Evolutionary conservation across 1,140 invertebrate genomes (phyloP), one percentile per base, ranked within the genome.

Genomic region (Yoshiicerus persimilis): DNA sequence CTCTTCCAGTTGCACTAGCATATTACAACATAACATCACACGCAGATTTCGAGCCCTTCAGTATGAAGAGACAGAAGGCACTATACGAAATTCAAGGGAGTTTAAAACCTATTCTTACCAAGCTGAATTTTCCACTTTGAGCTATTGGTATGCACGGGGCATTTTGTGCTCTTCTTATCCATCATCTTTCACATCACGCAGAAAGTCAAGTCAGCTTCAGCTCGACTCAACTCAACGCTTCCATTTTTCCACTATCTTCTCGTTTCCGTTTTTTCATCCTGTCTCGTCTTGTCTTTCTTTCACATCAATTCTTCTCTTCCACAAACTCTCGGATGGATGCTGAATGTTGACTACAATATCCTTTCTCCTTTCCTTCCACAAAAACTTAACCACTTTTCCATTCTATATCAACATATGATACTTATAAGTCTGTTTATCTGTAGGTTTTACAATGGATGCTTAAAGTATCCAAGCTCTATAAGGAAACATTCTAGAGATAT

Each of bases 101-200:
- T 56, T 56, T 56, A 56, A 56, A 56, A 56, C 13, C 47, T 56
- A 56, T 56, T 56, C 47, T 70, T 70, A 34, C 32, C 83, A 56
- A 56, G 23, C 13, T 84, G 83, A 32, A 84, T 84, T 84, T 39
- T 84, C 80, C 36, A 84, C 23, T 84, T 84, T 5, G 39, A 56
- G 23, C 23, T 25, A 84, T 84, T 62, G 83, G 83, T 62, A 84
- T 84, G 75, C 75, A 80, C 75, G 38, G 20, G 11, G 38, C 83
- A 32, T 84, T 30, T 47, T 32, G 11, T 62, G 23, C 39, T 84
- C 41, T 25, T 84, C 83, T 84, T 84, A 84, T 84, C 83, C 38
- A 47, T 62, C 83, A 84, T 84, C 25, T 62, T 84, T 84, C 83
- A 84, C 83, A 56, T 84, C 83, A 84, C 41, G 83, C 41, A 56